A percentile compares a stretch with the other conserved stretches of the same genome.
These are phyloP conservation scores for Proisotoma minuta DNA, from an alignment of 2,888 invertebrate species.

Conservation along the genomic window DNA sequence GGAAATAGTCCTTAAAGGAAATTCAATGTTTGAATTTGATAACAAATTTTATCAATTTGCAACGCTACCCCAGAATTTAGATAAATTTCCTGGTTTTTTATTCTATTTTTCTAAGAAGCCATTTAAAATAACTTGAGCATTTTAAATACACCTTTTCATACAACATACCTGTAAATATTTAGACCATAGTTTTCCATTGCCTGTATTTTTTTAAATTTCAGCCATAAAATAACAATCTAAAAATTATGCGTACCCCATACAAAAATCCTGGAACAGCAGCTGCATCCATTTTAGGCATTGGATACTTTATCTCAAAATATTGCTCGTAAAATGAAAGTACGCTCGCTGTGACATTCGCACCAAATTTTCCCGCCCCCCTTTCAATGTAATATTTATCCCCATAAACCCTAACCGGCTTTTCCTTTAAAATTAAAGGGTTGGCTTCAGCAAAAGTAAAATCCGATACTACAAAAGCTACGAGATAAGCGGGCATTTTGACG, in stretches of 20 bases:
- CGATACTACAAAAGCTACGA: constrained; percentile 41
- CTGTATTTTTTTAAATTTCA: background rate
- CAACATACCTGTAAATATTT: constrained; percentile 31
- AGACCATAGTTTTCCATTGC: constrained; percentile 38
- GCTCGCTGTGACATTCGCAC: constrained; percentile 28
- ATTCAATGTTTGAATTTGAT: too few relatives aligned
- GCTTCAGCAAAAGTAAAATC: constrained; percentile 34
- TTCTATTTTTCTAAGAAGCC: too few relatives aligned
- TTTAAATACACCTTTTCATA: background rate
- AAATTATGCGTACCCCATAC: constrained; percentile 16
- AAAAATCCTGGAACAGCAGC: constrained; percentile 19
- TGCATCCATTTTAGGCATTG: constrained; percentile 43
- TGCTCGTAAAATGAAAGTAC: constrained; percentile 35
- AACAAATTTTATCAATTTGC: too few relatives aligned
- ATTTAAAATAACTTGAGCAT: too few relatives aligned
- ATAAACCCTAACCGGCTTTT: constrained; percentile 33
- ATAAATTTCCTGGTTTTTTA: too few relatives aligned
- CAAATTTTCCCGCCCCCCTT: constrained; percentile 29
- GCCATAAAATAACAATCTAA: background rate
- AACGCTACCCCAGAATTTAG: too few relatives aligned
- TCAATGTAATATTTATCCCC: constrained; percentile 16
- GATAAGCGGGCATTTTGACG: constrained; percentile 42
- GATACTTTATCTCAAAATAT: constrained; percentile 38
- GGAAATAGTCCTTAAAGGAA: too few relatives aligned
- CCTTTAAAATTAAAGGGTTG: constrained; percentile 28